These are phyloP conservation scores for Apamea epomidion DNA, from an alignment of 2,888 invertebrate genomes.

Conservation along the genomic window DNA sequence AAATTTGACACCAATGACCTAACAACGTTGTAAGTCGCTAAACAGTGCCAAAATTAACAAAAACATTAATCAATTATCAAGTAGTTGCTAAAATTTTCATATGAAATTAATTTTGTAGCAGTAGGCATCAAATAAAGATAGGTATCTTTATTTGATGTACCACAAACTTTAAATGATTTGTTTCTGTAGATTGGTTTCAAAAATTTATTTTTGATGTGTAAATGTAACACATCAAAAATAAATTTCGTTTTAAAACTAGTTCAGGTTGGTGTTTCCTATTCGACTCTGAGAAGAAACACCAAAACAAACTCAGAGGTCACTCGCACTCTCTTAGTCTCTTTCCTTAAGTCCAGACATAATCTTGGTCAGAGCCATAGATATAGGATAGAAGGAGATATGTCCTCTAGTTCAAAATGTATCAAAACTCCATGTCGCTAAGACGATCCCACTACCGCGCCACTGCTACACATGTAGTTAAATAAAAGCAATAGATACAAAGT, in stretches of 20 bases:
- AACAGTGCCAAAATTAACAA: constrained; percentile 23
- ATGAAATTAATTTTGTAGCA: background rate
- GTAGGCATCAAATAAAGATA: too few species aligned
- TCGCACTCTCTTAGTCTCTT: background rate
- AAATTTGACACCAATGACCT: constrained; percentile 20
- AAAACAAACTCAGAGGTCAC: background rate
- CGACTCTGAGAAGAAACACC: background rate
- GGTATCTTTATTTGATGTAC: too few species aligned
- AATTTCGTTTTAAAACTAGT: background rate
- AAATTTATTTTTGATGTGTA: too few species aligned
- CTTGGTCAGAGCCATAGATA: background rate
- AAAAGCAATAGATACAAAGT: too few species aligned
- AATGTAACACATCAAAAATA: background rate
- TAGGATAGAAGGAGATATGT: too few species aligned
- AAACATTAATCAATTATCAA: constrained; percentile 11
- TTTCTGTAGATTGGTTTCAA: too few species aligned
- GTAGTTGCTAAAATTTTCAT: constrained; percentile 5
- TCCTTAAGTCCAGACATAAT: background rate
- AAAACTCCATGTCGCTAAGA: too few species aligned
- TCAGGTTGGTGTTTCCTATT: too few species aligned
- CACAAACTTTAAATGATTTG: too few species aligned
- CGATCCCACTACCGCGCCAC: too few species aligned
- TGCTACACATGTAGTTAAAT: too few species aligned
- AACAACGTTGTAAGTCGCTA: constrained; percentile 1
- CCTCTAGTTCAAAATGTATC: too few species aligned